Evolutionary conservation across 2,888 invertebrate genomes (phyloP).

Genomic region (Caenorhabditis becei): DNA sequence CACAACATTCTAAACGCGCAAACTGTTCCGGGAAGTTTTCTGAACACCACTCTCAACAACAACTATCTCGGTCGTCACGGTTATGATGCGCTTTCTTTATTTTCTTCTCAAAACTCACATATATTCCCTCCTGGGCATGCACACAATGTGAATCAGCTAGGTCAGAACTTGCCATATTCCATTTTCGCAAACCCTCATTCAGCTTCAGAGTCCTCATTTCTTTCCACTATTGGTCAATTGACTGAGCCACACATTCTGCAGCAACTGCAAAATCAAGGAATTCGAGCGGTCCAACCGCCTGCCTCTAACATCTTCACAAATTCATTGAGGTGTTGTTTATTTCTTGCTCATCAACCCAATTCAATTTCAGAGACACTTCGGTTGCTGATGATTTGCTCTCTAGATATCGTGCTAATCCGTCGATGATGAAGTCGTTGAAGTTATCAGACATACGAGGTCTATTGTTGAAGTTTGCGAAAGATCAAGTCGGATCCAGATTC

Average conservation of each 20-base stretch:
- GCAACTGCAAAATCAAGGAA: constrained; percentile 20
- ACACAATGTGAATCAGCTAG: background rate
- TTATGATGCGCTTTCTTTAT: background rate
- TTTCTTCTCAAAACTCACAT: constrained; percentile 15
- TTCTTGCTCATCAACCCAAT: background rate
- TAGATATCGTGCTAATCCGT: constrained; percentile 49
- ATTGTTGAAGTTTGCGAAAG: constrained; percentile 98
- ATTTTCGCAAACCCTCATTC: background rate
- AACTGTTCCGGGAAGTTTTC: background rate
- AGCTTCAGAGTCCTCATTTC: background rate
- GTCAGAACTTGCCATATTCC: background rate
- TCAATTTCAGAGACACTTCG: constrained; percentile 15
- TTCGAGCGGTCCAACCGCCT: constrained; percentile 34
- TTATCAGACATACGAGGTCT: constrained; percentile 95
- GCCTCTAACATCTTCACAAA: background rate
- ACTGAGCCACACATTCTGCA: constrained; percentile 15
- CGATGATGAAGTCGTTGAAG: constrained; percentile 63
- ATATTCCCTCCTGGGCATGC: constrained; percentile 8
- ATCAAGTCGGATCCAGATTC: constrained; percentile 98
- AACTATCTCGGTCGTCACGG: constrained; percentile 1
- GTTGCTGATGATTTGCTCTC: constrained; percentile 35
- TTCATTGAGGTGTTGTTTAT: background rate
- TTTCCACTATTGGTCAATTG: background rate
- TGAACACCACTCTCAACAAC: constrained; percentile 12
- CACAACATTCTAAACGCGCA: constrained; percentile 23